phyloP scores from a whole-genome alignment of 2,888 invertebrate genomes.

The Dioctria linearis region DNA sequence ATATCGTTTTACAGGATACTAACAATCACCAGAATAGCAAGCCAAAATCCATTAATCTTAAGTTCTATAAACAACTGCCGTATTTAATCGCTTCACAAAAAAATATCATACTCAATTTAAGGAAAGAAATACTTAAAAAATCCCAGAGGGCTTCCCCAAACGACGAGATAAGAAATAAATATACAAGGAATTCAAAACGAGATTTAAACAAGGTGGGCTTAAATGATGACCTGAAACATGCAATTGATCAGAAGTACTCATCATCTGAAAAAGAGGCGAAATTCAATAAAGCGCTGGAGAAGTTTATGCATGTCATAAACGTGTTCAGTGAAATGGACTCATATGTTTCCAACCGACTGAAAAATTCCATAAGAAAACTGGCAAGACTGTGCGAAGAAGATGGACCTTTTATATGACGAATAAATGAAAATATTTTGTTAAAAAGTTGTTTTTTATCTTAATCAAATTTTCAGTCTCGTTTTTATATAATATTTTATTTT shows the following conservation, averaged over 20 bases:
- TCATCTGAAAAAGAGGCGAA: constrained; percentile 13
- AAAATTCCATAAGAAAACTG: constrained; percentile 19
- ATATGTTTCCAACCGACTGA: constrained; percentile 22
- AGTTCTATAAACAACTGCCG: too few relatives aligned
- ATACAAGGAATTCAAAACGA: constrained; percentile 6
- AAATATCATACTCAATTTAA: not conserved
- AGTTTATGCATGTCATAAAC: constrained; percentile 26
- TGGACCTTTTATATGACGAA: constrained; percentile 16
- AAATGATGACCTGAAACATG: not conserved
- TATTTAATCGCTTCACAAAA: too few relatives aligned
- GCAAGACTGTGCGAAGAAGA: constrained; percentile 45
- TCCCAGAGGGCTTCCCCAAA: not conserved
- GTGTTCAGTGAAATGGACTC: constrained; percentile 16
- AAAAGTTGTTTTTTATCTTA: too few relatives aligned
- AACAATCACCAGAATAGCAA: not conserved
- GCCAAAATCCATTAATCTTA: not conserved
- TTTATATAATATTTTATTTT: too few relatives aligned
- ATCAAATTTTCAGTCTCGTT: too few relatives aligned
- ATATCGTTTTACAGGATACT: not conserved
- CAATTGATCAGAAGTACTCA: not conserved
- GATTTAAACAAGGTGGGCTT: not conserved
- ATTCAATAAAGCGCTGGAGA: constrained; percentile 16
- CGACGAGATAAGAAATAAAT: not conserved
- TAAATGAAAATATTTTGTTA: too few relatives aligned
- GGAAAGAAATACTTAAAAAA: not conserved